Evolutionary conservation across 2,888 invertebrate species (phyloP), one percentile per base, ranked within the genome.

Genomic region (Xestia rhomboidea): DNA sequence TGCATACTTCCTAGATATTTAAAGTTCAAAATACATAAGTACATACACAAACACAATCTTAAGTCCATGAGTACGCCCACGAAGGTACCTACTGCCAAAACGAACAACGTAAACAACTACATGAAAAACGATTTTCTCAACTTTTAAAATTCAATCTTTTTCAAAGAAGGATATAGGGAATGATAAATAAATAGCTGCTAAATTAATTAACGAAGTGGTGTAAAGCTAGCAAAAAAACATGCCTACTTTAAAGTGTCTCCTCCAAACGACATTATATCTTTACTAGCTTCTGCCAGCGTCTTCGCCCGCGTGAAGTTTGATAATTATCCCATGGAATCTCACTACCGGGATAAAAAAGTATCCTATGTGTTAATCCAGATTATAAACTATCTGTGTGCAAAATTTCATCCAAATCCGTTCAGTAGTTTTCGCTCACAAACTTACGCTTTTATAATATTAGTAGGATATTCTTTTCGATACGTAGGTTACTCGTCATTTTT

Each of bases 1-100:
- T 60, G 49, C 46, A 66, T 24, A 73, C 49, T 76, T 63, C 49
- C 77, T 57, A 54, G 38, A 27, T 54, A 15, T 57, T n/a, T 70
- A 62, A 67, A 46, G 21, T 79, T 78, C 38, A 13, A 60, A 67
- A 62, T 54, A 68, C 49, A 68, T 24, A 67, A 5, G 10, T 46
- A 2, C 21, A 10, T 15, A 24, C 27, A 24, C 27, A 21, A 34
- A 24, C 27, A 24, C 27, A 21, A 34, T 30, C 21, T 13, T n/a
- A 70, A 57, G 34, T 2, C n/a, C 46, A 11, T 46, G 30, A 49
- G 13, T 24, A 49, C 60, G n/a, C 41, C 30, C 46, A 62, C 18
- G 60, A 24, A 21, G 7, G 21, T 13, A 54, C 1, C 0, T 51
- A 24, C 57, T 41, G 21, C n/a, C 41, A 64, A 41, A 71, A 6